Conservation (phyloP, 2,888 invertebrate genomes). For the Cataglyphis livida region DNA sequence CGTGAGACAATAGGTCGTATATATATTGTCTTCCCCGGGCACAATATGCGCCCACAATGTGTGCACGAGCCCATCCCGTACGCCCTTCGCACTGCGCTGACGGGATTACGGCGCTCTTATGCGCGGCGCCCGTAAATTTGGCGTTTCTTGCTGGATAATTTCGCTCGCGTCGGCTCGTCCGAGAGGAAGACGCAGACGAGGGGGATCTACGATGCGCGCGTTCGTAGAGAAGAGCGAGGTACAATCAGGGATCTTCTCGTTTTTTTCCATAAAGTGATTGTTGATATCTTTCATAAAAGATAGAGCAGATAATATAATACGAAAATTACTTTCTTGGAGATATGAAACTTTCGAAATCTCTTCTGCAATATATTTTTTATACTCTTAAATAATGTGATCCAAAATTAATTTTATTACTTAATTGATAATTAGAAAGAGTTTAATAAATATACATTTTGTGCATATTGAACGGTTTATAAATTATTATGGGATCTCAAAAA, state of each 20-base stretch:
- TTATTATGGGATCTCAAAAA: background rate
- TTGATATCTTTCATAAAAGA: background rate
- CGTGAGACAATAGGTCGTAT: constrained; percentile 53
- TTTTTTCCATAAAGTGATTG: background rate
- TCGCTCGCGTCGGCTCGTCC: background rate
- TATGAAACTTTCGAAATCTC: background rate
- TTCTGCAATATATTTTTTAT: background rate
- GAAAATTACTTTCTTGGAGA: background rate
- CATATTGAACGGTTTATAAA: background rate
- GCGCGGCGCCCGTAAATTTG: constrained; percentile 43
- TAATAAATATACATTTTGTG: background rate
- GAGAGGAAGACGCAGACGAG: constrained; percentile 11
- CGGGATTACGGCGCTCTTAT: constrained; percentile 48
- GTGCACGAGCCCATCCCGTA: constrained; percentile 28
- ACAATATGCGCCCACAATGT: constrained; percentile 57
- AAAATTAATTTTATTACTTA: background rate
- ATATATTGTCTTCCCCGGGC: constrained; percentile 49
- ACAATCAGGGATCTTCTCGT: background rate
- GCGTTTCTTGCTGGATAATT: constrained; percentile 47
- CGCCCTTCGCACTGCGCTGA: constrained; percentile 18
- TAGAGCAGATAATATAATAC: background rate
- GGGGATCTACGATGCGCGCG: background rate
- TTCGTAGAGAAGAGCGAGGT: too few species aligned
- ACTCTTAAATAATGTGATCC: background rate
- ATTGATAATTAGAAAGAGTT: background rate